These are phyloP conservation scores for Dicerorhinus sumatrensis DNA, from an alignment of 2,113 vertebrate species.

Conservation along the genomic window DNA sequence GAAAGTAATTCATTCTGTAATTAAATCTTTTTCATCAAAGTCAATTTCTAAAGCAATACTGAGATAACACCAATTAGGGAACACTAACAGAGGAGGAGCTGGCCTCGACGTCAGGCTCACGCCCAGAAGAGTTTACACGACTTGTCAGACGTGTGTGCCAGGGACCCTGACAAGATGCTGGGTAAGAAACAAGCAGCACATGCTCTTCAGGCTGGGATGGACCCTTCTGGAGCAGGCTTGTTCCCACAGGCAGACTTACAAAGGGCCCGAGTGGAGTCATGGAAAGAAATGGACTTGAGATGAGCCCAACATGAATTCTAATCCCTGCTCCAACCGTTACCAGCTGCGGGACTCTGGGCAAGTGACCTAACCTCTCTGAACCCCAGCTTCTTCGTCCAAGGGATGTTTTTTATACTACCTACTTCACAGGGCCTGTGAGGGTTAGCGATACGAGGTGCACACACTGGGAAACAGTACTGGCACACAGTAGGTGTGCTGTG, in stretches of 20 bases:
- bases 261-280: background rate
- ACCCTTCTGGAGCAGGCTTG: background rate
- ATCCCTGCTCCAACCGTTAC: background rate
- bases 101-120: constrained; percentile 84
- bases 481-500: accelerated
- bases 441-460: background rate
- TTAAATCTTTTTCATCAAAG: constrained; percentile 84
- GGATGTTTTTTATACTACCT: background rate
- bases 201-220: background rate
- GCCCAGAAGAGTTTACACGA: constrained; percentile 81
- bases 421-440: background rate
- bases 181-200: constrained; percentile 83
- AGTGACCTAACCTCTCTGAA: background rate
- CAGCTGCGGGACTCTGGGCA: background rate
- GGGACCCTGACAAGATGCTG: constrained; percentile 73
- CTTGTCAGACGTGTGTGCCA: constrained; percentile 83
- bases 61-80: constrained; percentile 81
- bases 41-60: constrained; percentile 80
- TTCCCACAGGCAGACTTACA: background rate
- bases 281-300: constrained; percentile 33
- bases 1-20: constrained; percentile 82
- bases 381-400: background rate
- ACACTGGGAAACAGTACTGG: background rate
- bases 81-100: constrained; percentile 83
- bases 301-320: background rate